phyloP scores from a whole-genome alignment of 2,113 vertebrate species.

The Protobothrops mucrosquamatus region DNA sequence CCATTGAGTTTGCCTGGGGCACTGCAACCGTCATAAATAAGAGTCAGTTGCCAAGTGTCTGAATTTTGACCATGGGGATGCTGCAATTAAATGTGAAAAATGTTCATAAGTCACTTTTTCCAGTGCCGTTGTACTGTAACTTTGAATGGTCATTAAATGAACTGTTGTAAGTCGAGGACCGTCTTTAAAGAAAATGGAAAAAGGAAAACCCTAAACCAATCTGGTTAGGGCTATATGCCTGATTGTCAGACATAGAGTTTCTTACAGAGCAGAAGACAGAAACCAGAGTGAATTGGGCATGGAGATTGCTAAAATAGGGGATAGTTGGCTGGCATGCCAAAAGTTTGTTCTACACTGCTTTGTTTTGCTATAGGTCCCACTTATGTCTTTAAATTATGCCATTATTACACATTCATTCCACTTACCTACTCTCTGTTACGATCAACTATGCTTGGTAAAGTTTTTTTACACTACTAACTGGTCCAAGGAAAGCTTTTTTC shows the following conservation, averaged over 20 bases:
- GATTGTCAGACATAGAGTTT: not conserved
- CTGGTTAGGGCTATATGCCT: not conserved
- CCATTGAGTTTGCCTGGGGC: too few species aligned
- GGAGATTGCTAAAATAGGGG: not conserved
- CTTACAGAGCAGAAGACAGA: not conserved
- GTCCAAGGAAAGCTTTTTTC: not conserved
- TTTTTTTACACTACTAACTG: not conserved
- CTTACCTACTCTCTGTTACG: not conserved
- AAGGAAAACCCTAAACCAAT: not conserved
- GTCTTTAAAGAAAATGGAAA: not conserved
- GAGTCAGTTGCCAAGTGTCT: too few species aligned
- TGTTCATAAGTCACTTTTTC: too few species aligned
- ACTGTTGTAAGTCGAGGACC: too few species aligned
- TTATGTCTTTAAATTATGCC: not conserved
- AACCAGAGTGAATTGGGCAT: not conserved
- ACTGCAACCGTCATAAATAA: too few species aligned
- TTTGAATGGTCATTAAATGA: too few species aligned
- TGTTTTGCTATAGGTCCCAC: not conserved
- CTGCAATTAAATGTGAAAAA: too few species aligned
- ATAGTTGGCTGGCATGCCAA: not conserved
- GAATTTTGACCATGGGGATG: too few species aligned
- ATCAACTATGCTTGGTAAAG: not conserved
- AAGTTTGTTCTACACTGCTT: not conserved
- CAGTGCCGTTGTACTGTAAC: too few species aligned
- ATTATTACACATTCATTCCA: not conserved